These are phyloP conservation scores for Pipa parva DNA, from an alignment of 2,113 vertebrate species.

Conservation along the genomic window DNA sequence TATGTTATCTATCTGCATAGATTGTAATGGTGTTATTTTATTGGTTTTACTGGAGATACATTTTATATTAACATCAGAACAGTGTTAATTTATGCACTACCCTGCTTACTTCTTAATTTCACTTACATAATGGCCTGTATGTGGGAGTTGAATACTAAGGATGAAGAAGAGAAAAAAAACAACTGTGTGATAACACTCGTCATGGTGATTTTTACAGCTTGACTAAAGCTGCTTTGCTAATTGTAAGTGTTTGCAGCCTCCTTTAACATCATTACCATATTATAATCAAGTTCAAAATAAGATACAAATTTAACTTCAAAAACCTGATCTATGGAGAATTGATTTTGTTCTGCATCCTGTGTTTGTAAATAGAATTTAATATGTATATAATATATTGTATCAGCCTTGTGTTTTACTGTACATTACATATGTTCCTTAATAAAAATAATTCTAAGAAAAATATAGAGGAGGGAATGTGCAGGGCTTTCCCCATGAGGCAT, in stretches of 20 bases:
- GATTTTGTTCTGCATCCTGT: too few relatives aligned
- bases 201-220: conserved; percentile 41
- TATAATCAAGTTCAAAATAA: background rate
- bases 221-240: conserved; percentile 37
- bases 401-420: too few relatives aligned
- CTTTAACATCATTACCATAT: conserved; percentile 26
- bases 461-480: too few relatives aligned
- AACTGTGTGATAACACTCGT: conserved; percentile 37
- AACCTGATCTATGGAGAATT: background rate
- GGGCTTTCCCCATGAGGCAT: too few relatives aligned
- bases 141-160: conserved; percentile 35
- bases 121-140: conserved; percentile 36
- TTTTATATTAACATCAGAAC: conserved; percentile 29
- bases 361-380: too few relatives aligned
- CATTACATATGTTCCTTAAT: too few relatives aligned
- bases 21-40: background rate
- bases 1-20: background rate
- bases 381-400: too few relatives aligned
- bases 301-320: background rate
- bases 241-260: conserved; percentile 31
- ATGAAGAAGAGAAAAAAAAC: conserved; percentile 20
- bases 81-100: conserved; percentile 38
- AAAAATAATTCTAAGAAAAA: too few relatives aligned
- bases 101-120: conserved; percentile 34
- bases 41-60: background rate